phyloP scores from a whole-genome alignment of 2,888 invertebrate species.

The Apoderus coryli region DNA sequence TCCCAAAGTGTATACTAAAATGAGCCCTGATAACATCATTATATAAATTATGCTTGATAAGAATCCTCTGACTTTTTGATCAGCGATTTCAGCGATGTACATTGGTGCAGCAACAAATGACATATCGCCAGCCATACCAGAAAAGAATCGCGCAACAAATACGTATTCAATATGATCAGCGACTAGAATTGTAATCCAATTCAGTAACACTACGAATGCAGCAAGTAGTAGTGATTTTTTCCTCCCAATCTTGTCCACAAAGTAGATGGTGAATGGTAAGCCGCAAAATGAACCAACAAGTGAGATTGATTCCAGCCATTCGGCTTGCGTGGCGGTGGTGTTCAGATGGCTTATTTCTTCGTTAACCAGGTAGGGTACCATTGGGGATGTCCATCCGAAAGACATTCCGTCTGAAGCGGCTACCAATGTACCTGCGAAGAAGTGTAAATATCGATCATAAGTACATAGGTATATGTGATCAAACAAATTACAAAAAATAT shows the following conservation, averaged over 20 bases:
- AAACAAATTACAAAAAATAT: too few relatives aligned
- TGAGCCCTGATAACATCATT: constrained; percentile 29
- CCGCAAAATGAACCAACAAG: constrained; percentile 24
- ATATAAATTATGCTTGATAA: constrained; percentile 29
- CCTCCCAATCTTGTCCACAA: constrained; percentile 27
- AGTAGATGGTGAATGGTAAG: constrained; percentile 27
- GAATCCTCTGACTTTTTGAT: constrained; percentile 29
- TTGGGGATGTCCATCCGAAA: constrained; percentile 32
- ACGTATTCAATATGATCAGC: constrained; percentile 26
- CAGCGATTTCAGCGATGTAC: constrained; percentile 31
- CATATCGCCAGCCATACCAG: constrained; percentile 29
- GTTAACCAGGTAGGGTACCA: constrained; percentile 26
- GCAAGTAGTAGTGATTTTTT: constrained; percentile 29
- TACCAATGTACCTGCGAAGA: constrained; percentile 28
- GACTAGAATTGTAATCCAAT: constrained; percentile 28
- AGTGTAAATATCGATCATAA: constrained; percentile 11
- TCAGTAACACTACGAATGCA: constrained; percentile 24
- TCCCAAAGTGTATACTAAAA: constrained; percentile 26
- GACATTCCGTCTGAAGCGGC: constrained; percentile 32
- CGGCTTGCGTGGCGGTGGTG: constrained; percentile 21
- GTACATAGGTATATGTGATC: too few relatives aligned
- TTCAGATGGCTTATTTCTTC: constrained; percentile 23
- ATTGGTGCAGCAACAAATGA: constrained; percentile 31
- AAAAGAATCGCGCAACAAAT: constrained; percentile 26
- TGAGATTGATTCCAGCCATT: constrained; percentile 21